Percentiles rank a stretch among this genome's conserved stretches.
These are phyloP conservation scores for Echeneis naucrates DNA, from an alignment of 2,797 vertebrate genomes.

Conservation along the genomic window DNA sequence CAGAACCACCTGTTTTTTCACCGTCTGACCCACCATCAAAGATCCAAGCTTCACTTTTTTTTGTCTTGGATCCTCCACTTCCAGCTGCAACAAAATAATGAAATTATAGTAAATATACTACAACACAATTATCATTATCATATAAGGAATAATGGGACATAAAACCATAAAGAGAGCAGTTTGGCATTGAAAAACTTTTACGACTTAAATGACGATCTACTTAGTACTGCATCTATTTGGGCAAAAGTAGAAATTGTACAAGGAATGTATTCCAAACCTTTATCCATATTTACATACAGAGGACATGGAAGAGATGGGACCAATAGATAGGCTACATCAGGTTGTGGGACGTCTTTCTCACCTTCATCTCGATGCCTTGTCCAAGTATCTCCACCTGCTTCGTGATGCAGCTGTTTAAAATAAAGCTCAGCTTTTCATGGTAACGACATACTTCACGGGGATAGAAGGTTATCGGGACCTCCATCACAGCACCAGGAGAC, in stretches of 20 bases:
- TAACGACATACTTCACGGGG: constrained; percentile 85
- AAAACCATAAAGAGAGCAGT: neutral
- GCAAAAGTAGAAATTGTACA: no score
- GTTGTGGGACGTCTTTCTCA: constrained; percentile 51
- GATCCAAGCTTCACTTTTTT: constrained; percentile 86
- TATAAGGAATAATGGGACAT: neutral
- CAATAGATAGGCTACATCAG: no score
- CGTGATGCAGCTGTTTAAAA: constrained; percentile 84
- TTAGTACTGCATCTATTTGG: no score
- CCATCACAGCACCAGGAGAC: constrained; percentile 76
- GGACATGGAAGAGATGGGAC: no score
- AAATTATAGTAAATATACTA: neutral
- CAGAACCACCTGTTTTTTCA: constrained; percentile 83
- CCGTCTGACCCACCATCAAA: constrained; percentile 81
- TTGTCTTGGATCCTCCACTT: constrained; percentile 83
- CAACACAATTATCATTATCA: no score
- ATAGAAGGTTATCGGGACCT: constrained; percentile 87
- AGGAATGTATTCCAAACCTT: no score
- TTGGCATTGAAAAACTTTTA: neutral
- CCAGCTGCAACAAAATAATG: constrained; percentile 77
- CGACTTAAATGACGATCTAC: no score
- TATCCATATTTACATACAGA: no score
- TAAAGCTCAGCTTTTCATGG: constrained; percentile 85
- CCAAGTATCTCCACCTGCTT: constrained; percentile 87
- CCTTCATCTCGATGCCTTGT: constrained; percentile 89